Evolutionary conservation across 2,888 invertebrate genomes (phyloP), one percentile per base, ranked within the genome.

Genomic region (Chironomus riparius): DNA sequence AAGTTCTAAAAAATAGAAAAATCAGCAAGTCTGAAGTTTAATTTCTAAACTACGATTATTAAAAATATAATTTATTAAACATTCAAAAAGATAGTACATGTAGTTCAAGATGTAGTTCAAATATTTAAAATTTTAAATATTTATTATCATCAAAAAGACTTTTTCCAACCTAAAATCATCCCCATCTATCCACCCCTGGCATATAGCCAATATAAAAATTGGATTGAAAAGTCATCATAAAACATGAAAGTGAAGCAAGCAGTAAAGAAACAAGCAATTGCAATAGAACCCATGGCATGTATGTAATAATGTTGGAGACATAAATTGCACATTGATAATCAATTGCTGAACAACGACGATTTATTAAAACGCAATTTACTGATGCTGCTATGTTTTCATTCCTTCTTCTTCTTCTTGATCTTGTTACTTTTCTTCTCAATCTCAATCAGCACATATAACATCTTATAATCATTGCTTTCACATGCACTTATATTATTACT

Each of bases 311-410:
- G 18, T 56, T 56, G 47, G 74, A 22, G 48, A 47, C 65, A 74
- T 68, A 48, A 68, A 68, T 74, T 74, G 74, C 74, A 47, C 74
- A 74, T 68, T 68, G 74, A 74, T 74, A 65, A 61, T 72, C 71
- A 38, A 38, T 38, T 38, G 71, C 28, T 70, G 47, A 70, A 70
- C 70, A 70, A 38, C 47, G 70, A 47, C 70, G 70, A 70, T 70
- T 70, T 70, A 70, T 70, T 70, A 38, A 72, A 71, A 62, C 61
- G 72, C 72, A 38, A 28, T 22, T 61, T 72, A 65, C 65, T 65
- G 65, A 65, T 65, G 65, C 38, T 38, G 38, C 38, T 38, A 38
- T 38, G 38, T 38, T 28, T 48, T 48, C 4, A 28, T 28, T 28
- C 50, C 56, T 56, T 56, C 18, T 56, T 56, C 56, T 18, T 18